phyloP scores from a whole-genome alignment of 2,113 vertebrate species.

The Grammomys dolichurus region DNA sequence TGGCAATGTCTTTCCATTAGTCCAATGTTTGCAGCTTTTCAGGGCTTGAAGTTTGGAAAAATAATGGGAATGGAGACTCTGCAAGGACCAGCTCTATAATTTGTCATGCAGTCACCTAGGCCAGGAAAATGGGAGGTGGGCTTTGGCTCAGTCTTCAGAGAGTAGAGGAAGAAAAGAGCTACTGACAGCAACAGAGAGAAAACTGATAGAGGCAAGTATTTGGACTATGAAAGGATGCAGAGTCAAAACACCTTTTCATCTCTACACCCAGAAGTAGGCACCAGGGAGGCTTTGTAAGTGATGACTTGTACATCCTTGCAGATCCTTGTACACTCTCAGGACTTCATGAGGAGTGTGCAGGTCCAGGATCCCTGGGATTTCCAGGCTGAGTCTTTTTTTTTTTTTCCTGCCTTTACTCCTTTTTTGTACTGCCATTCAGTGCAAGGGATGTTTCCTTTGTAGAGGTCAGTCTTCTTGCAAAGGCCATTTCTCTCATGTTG shows the following conservation, averaged over 20 bases:
- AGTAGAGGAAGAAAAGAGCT: neutral
- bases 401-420: neutral
- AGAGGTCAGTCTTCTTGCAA: neutral
- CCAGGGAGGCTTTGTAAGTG: neutral
- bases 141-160: neutral
- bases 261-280: accelerated
- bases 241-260: accelerated
- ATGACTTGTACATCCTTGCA: accelerated
- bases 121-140: too few relatives aligned
- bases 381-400: neutral
- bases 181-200: neutral
- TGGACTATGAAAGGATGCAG: neutral
- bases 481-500: neutral
- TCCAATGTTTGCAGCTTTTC: neutral
- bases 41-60: neutral
- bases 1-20: neutral
- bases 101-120: neutral
- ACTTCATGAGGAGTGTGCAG: neutral
- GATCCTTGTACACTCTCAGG: neutral
- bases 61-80: neutral
- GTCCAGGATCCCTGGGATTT: neutral
- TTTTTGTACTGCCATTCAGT: neutral
- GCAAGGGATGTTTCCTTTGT: accelerated
- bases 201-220: accelerated
- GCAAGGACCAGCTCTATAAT: neutral